phyloP scores from a whole-genome alignment of 2,113 vertebrate genomes.

The Microcebus ravelobensis region DNA sequence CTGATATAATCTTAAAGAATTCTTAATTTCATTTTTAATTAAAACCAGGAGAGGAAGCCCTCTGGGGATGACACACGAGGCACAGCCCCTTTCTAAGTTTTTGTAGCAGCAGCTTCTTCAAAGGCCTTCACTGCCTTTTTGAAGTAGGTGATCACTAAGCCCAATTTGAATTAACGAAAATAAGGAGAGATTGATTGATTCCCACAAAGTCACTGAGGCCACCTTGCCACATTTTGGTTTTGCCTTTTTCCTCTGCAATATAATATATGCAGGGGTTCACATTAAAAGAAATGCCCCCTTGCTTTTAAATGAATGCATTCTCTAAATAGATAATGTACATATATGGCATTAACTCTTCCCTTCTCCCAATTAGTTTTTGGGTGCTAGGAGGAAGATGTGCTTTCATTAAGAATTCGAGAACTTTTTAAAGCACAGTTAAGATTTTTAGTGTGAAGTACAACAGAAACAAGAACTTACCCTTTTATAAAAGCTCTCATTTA shows the following conservation, averaged over 20 bases:
- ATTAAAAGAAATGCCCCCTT: background rate
- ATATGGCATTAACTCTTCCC: background rate
- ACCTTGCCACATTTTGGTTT: background rate
- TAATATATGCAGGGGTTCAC: background rate
- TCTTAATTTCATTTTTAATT: constrained; percentile 70
- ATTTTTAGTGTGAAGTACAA: background rate
- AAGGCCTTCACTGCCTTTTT: background rate
- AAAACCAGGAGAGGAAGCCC: background rate
- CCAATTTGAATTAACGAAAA: constrained; percentile 38
- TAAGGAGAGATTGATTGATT: background rate
- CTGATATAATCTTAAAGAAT: constrained; percentile 47
- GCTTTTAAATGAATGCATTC: background rate
- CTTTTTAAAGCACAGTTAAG: background rate
- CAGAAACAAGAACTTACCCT: background rate
- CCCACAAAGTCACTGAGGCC: background rate
- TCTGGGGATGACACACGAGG: background rate
- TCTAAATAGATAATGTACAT: background rate
- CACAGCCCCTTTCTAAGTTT: background rate
- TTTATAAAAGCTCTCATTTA: background rate
- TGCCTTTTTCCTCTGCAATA: background rate
- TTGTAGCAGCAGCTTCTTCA: constrained; percentile 1
- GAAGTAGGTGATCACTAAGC: constrained; percentile 39
- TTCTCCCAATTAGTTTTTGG: background rate
- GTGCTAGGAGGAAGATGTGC: background rate
- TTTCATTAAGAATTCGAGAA: constrained; percentile 26